Conservation (phyloP, 2,888 invertebrate species). For the Yponomeuta malinellus region DNA sequence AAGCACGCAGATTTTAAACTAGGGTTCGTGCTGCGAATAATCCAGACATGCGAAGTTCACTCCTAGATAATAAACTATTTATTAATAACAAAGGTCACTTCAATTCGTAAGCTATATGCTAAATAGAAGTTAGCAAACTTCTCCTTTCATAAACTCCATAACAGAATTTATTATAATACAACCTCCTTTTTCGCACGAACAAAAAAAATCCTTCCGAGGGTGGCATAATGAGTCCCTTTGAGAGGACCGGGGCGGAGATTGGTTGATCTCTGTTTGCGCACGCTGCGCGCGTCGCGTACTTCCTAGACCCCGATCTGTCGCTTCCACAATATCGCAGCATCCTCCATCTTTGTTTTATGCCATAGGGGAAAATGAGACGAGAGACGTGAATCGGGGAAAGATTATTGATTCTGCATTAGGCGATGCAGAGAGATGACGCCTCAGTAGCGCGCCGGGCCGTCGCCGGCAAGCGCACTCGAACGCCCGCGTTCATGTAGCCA, state of each 20-base stretch:
- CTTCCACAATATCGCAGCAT: background rate
- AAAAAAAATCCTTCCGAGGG: background rate
- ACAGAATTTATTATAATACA: background rate
- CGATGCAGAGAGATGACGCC: slow-evolving; percentile 19
- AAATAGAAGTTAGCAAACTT: too few relatives aligned
- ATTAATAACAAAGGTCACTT: too few relatives aligned
- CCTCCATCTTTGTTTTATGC: background rate
- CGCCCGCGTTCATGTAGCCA: slow-evolving; percentile 56
- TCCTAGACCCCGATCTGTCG: slow-evolving; percentile 29
- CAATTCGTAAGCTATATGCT: too few relatives aligned
- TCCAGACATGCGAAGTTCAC: background rate
- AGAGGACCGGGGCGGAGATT: slow-evolving; percentile 29
- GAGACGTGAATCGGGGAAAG: background rate
- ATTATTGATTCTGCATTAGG: background rate
- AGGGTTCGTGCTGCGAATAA: background rate
- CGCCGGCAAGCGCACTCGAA: slow-evolving; percentile 41
- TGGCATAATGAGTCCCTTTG: slow-evolving; percentile 32
- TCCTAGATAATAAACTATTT: too few relatives aligned
- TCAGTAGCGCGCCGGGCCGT: slow-evolving; percentile 69
- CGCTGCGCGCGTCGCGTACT: slow-evolving; percentile 54
- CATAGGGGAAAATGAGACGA: background rate
- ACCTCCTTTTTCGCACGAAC: slow-evolving; percentile 4
- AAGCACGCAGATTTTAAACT: background rate
- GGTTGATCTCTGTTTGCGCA: slow-evolving; percentile 53
- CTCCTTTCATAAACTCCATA: background rate